Evolutionary conservation across 23 tunicate genomes (phyloP).

Genomic region (Trididemnum clinides): DNA sequence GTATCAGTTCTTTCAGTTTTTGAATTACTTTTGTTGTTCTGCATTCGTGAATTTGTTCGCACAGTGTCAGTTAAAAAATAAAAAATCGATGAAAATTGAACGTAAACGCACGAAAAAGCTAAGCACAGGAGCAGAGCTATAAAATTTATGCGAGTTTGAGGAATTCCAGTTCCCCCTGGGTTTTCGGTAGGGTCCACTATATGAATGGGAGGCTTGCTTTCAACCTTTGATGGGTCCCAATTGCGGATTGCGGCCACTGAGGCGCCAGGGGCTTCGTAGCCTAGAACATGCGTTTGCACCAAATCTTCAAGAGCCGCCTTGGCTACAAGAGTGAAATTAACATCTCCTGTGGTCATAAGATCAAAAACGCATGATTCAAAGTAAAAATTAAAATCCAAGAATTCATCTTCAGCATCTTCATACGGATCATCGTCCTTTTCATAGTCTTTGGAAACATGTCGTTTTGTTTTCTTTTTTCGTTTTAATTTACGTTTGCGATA

Average conservation of each 20-base stretch:
- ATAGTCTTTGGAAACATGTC: neutral
- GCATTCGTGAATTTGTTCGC: neutral
- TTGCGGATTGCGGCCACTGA: constrained; percentile 38
- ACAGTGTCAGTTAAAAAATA: neutral
- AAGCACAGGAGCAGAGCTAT: neutral
- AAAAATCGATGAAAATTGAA: neutral
- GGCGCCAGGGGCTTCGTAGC: constrained; percentile 71
- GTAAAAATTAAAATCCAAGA: constrained; percentile 60
- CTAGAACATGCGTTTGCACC: constrained; percentile 47
- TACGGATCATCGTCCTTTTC: neutral
- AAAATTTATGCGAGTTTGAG: too few species aligned
- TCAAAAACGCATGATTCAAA: constrained; percentile 96
- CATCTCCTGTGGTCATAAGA: constrained; percentile 80
- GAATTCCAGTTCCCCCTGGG: too few species aligned
- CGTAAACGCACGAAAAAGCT: neutral
- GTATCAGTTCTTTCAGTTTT: too few species aligned
- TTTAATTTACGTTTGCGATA: neutral
- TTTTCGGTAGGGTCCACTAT: too few species aligned
- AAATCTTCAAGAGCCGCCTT: constrained; percentile 80
- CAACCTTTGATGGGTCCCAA: constrained; percentile 44
- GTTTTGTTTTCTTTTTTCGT: constrained; percentile 1
- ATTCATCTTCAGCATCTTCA: neutral
- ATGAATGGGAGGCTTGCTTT: neutral
- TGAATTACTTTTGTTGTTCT: too few species aligned
- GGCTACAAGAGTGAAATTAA: constrained; percentile 65